Percentiles rank a stretch among this genome's conserved stretches.
These are phyloP conservation scores for Zosterops borbonicus DNA, from an alignment of 2,113 vertebrate genomes.

Conservation along the genomic window DNA sequence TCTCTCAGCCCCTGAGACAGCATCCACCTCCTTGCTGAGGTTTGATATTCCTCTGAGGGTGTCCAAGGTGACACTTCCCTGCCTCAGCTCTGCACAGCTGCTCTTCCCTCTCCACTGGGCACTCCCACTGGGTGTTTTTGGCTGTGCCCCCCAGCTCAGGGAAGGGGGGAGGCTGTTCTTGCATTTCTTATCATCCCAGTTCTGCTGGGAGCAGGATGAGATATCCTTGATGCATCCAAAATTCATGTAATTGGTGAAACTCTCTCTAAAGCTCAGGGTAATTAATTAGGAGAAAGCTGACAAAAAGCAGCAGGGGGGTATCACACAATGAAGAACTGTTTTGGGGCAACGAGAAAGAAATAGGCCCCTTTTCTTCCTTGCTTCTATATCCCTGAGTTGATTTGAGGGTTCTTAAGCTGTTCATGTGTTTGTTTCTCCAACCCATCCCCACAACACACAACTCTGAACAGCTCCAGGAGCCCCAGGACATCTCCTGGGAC, in stretches of 20 bases:
- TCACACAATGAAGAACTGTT: background rate
- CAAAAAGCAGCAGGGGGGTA: constrained; percentile 25
- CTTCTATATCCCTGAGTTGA: background rate
- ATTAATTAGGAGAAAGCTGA: constrained; percentile 6
- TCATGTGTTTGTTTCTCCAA: background rate
- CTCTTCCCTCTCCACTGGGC: background rate
- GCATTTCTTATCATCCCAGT: background rate
- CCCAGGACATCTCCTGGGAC: background rate
- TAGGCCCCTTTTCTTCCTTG: background rate
- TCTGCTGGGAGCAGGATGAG: background rate
- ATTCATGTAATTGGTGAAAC: background rate
- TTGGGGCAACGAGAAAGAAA: constrained; percentile 3
- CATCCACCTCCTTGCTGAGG: background rate
- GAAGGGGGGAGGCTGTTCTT: background rate
- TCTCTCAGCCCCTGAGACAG: background rate
- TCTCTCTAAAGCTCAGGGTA: background rate
- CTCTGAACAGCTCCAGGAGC: background rate
- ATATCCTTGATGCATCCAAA: background rate
- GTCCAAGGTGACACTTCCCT: background rate
- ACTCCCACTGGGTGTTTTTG: background rate
- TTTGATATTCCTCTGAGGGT: background rate
- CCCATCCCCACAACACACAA: background rate
- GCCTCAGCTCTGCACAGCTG: background rate
- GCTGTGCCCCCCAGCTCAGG: background rate
- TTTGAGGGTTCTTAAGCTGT: background rate